These are phyloP conservation scores for Conus canariensis DNA, from an alignment of 2,888 invertebrate genomes.

Conservation along the genomic window DNA sequence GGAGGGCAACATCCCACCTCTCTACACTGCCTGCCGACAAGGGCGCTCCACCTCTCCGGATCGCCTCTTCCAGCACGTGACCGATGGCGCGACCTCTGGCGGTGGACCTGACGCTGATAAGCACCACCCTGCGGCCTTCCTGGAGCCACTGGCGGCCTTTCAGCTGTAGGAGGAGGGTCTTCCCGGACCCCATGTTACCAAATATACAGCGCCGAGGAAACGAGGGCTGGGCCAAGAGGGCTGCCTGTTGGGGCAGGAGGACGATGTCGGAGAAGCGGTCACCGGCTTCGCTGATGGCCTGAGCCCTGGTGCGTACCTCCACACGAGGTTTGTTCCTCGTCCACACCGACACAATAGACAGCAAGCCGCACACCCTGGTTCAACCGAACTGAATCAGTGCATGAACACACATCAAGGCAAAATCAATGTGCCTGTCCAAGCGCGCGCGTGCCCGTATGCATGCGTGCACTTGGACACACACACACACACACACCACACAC, in stretches of 20 bases:
- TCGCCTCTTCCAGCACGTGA: slow-evolving; percentile 21
- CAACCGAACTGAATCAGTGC: background rate
- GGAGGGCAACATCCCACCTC: background rate
- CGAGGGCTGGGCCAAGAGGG: slow-evolving; percentile 6
- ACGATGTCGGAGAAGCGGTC: slow-evolving; percentile 19
- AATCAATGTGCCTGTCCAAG: too few species aligned
- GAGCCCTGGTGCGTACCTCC: slow-evolving; percentile 19
- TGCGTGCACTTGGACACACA: too few species aligned
- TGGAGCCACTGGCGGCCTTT: slow-evolving; percentile 27
- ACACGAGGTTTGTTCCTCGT: slow-evolving; percentile 26
- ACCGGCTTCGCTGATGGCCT: slow-evolving; percentile 21
- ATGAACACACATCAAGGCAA: too few species aligned
- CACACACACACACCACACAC: too few species aligned
- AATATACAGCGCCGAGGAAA: background rate
- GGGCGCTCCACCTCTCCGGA: background rate
- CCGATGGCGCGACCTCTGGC: slow-evolving; percentile 9
- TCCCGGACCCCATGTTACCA: slow-evolving; percentile 25
- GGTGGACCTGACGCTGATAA: background rate
- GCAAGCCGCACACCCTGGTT: slow-evolving; percentile 5
- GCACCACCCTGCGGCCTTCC: slow-evolving; percentile 28
- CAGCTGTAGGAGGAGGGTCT: slow-evolving; percentile 29
- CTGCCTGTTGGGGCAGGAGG: slow-evolving; percentile 21
- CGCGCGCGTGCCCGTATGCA: too few species aligned
- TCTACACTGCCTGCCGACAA: background rate
- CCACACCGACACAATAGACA: slow-evolving; percentile 26